Base-by-base conservation (phyloP, 2,888 invertebrate species). In the Osmoderma eremita region DNA sequence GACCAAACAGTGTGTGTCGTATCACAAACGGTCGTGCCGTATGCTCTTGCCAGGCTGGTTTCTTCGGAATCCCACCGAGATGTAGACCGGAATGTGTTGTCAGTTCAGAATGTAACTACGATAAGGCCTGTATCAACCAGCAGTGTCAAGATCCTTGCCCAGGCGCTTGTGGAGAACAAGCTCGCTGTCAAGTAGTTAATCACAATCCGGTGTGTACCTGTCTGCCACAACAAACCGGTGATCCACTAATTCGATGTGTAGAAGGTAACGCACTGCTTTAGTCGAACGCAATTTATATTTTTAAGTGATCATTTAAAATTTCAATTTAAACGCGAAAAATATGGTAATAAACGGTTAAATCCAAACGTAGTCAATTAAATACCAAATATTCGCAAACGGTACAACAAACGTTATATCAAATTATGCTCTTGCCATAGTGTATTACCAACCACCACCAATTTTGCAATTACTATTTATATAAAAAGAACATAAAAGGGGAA, bases 161-260 rank as follows among this genome's bases (percentile, higher is more conserved):
- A 1, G 87, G 87, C 63, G 84, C 86, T 4, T 88, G 88, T 73
- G 88, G 88, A 0, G 75, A 84, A 1, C 83, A 85, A 66, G 87
- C 88, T 3, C 78, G 85, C 18, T 88, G 88, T 71, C 86, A 86
- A 73, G 87, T 88, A 0, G 82, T 85, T 67, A 86, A 87, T 74
- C 89, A 89, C 75, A 87, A 87, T 73, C 88, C 88, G 0, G 86
- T 88, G 36, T 90, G 90, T 74, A 86, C 86, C 68, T 90, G 90
- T 75, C 87, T 88, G 18, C 80, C 84, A 1, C 82, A 85, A 12
- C 86, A 81, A 63, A 82, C 82, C n/a, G 89, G 89, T 2, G 86
- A 88, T 83, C 88, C 88, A 20, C 87, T 88, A 72, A 80, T 84
- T 0, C 81, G 84, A 70, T 88, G 88, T 70, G 72, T 78, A 42